Conservation (phyloP, 1,140 invertebrate genomes). For the Cydia amplana region DNA sequence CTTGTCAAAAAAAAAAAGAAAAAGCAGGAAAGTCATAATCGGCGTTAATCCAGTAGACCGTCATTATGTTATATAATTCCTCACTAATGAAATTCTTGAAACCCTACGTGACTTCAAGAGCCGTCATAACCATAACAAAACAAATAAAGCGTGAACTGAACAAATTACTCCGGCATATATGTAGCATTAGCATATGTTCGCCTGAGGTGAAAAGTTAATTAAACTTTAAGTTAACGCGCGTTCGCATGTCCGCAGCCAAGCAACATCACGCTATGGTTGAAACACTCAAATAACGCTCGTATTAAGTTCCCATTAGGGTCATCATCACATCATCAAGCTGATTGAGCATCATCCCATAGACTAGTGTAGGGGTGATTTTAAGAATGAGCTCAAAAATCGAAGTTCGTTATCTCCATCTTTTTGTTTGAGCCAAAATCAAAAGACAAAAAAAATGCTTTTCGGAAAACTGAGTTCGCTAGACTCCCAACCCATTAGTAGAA, state of each 20-base stretch:
- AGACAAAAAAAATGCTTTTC: too few relatives aligned
- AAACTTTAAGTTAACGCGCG: slow-evolving; percentile 20
- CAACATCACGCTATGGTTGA: slow-evolving; percentile 6
- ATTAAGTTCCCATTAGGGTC: background rate
- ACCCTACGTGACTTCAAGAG: background rate
- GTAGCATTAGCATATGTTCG: background rate
- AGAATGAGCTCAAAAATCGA: too few relatives aligned
- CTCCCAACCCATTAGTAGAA: too few relatives aligned
- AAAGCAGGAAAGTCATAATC: too few relatives aligned
- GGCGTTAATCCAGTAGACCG: background rate
- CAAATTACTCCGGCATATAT: background rate
- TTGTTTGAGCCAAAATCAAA: too few relatives aligned
- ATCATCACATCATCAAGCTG: too few relatives aligned
- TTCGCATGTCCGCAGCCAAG: background rate
- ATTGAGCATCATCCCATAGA: too few relatives aligned
- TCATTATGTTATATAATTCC: background rate
- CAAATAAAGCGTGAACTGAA: background rate
- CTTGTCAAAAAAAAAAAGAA: too few relatives aligned
- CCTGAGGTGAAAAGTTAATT: slow-evolving; percentile 19
- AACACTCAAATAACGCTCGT: background rate
- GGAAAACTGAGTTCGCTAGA: too few relatives aligned
- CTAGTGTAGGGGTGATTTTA: too few relatives aligned
- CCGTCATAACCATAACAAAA: slow-evolving; percentile 4
- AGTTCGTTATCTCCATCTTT: too few relatives aligned
- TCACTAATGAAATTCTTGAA: background rate